Evolutionary conservation across 2,113 vertebrate species (phyloP), one percentile per base, ranked within the genome.

Genomic region (Cynoglossus semilaevis): DNA sequence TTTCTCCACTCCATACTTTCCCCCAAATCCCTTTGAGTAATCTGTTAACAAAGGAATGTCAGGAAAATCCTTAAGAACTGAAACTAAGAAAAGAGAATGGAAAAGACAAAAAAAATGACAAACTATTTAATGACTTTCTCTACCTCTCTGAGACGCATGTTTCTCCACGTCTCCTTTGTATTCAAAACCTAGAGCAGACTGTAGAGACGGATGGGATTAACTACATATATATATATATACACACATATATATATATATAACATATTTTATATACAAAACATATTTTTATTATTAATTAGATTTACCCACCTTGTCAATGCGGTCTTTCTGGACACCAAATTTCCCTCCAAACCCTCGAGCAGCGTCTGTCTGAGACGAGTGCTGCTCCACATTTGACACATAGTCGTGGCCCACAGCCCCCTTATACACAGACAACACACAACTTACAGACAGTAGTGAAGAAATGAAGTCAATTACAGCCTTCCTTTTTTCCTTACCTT

Each of bases 341-440:
- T 94, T 99, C 1, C 97, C 96, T 0, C 96, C 96, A 22, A 99
- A 99, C 3, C 97, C 97, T 64, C 80, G 87, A 0, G 94, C 90
- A 0, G 92, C 94, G 14, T 98, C 97, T 0, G 89, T 98, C 88
- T 99, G 97, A 0, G 96, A 99, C 0, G 96, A 94, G 81, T 98
- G 96, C 58, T 94, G 91, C 43, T 88, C 90, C 0, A 97, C 88
- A 1, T 93, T 81, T 0, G 95, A 92, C 0, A 95, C 59, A 0
- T 97, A 98, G 35, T 90, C 87, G 0, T 97, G 92, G n/a, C 94
- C 95, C 81, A 96, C 15, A 0, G 97, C 97, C 2, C 68, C 93
- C 97, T 41, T 41, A 29, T 2, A 29, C 22, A 29, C 22, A 29
- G 22, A 41, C 10, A 41, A 13, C 38, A 41, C 14, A 41, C 14